Conservation (phyloP, 2,888 invertebrate species). For the Rhopalosiphum nymphaeae region DNA sequence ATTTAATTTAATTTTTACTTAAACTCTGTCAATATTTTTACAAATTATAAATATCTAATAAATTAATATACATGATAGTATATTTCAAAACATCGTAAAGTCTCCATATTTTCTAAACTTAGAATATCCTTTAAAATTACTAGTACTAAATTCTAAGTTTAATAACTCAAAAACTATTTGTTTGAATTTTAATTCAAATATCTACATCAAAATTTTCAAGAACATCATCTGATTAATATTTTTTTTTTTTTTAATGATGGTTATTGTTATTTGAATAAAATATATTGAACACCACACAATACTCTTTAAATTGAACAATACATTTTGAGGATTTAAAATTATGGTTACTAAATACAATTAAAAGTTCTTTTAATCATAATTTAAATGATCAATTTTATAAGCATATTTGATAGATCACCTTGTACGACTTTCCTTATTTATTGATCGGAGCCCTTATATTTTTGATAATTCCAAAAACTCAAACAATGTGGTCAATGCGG, state of each 20-base stretch:
- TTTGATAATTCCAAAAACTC: slow-evolving; percentile 28
- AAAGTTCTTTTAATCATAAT: neutral
- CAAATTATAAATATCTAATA: neutral
- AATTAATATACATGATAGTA: neutral
- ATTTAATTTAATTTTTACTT: no score
- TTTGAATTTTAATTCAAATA: neutral
- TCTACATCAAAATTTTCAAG: no score
- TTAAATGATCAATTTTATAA: neutral
- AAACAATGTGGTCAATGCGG: slow-evolving; percentile 35
- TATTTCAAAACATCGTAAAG: neutral
- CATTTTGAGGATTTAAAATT: neutral
- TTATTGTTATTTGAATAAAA: neutral
- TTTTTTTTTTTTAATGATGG: no score
- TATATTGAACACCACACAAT: neutral
- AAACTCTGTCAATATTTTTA: no score
- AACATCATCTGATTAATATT: no score
- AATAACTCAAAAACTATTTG: neutral
- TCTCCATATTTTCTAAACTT: neutral
- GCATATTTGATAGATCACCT: neutral
- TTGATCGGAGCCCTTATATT: neutral
- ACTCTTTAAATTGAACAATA: neutral
- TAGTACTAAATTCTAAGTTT: neutral
- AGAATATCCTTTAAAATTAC: no score
- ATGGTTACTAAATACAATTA: neutral
- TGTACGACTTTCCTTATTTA: neutral